Percentiles rank a stretch among this genome's conserved stretches.
These are phyloP conservation scores for Luscinia megarhynchos DNA, from an alignment of 2,797 vertebrate species.

Conservation along the genomic window DNA sequence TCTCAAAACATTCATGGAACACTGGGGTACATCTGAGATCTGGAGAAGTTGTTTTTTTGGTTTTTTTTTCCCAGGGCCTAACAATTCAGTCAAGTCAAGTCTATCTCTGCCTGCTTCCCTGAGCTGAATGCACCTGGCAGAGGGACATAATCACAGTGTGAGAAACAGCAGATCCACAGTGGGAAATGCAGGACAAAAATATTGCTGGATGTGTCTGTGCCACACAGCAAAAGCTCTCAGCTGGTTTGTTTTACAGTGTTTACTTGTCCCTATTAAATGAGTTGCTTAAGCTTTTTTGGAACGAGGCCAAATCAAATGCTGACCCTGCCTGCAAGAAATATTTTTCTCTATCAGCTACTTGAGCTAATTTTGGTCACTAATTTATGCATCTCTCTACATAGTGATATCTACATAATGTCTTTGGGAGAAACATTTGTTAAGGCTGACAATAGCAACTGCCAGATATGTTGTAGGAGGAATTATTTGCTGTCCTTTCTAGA, in stretches of 20 bases:
- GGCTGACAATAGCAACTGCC: constrained; percentile 15
- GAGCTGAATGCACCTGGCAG: not conserved
- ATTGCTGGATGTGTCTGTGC: not conserved
- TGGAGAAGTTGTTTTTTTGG: not conserved
- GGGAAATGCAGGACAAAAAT: not conserved
- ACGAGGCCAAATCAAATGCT: not conserved
- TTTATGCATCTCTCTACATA: not conserved
- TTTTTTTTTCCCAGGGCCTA: not conserved
- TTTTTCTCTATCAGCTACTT: not conserved
- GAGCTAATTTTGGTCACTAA: constrained; percentile 1
- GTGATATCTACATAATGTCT: not conserved
- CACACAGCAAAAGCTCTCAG: not conserved
- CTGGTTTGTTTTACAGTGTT: not conserved
- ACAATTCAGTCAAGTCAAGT: not conserved
- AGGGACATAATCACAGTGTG: not conserved
- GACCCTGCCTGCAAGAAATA: not conserved
- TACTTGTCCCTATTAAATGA: not conserved
- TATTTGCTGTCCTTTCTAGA: not conserved
- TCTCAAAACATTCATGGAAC: not conserved
- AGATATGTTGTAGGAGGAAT: not conserved
- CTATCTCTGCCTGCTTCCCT: not conserved
- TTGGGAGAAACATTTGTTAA: constrained; percentile 7
- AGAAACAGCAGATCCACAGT: not conserved
- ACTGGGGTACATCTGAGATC: not conserved
- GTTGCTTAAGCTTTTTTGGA: not conserved